Evolutionary conservation across 2,113 vertebrate genomes (phyloP).

Genomic region (Grantiella picta): DNA sequence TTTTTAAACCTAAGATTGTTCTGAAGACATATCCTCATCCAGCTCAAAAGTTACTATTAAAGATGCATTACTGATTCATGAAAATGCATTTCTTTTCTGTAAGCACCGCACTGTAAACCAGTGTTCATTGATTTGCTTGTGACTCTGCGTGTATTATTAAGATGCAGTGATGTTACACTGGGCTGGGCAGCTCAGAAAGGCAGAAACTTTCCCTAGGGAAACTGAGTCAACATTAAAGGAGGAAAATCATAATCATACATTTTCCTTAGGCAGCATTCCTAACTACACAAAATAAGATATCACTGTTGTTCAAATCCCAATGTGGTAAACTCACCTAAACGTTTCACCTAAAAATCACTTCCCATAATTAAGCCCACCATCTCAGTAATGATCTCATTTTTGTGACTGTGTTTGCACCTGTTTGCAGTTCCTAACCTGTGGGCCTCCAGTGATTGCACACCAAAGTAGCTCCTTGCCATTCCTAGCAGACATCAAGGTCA

Average conservation of each 20-base stretch:
- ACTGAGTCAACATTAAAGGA: background rate
- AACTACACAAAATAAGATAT: background rate
- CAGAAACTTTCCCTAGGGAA: background rate
- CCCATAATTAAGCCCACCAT: background rate
- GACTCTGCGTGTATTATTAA: background rate
- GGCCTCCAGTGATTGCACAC: background rate
- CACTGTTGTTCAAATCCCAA: background rate
- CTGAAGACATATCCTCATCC: background rate
- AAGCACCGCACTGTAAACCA: background rate
- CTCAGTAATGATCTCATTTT: background rate
- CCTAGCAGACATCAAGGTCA: background rate
- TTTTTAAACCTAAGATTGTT: background rate
- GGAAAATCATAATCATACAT: background rate
- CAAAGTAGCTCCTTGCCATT: background rate
- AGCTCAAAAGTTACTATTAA: background rate
- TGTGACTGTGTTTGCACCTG: background rate
- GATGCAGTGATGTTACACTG: rapidly evolving
- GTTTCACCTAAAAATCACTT: background rate
- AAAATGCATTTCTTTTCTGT: background rate
- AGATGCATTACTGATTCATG: background rate
- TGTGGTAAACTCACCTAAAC: background rate
- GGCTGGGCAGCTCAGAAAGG: background rate
- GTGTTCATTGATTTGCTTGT: background rate
- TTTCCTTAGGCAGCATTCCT: background rate
- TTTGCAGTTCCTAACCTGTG: background rate